These are phyloP conservation scores for Leptosomus discolor DNA, from an alignment of 2,113 vertebrate species.

Conservation along the genomic window DNA sequence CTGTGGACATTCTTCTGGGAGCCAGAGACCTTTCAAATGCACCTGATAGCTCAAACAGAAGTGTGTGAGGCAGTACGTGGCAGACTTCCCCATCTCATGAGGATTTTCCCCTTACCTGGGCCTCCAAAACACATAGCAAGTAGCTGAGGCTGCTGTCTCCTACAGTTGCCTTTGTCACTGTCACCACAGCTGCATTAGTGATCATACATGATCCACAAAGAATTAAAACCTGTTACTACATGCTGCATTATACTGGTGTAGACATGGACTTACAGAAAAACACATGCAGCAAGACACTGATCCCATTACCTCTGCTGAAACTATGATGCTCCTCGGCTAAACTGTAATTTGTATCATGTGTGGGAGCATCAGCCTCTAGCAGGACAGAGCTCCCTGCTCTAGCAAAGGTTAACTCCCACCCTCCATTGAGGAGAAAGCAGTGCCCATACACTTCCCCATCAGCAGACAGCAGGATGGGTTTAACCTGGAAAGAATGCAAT, in stretches of 20 bases:
- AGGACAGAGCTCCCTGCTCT: not conserved
- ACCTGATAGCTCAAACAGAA: not conserved
- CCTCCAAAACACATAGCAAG: not conserved
- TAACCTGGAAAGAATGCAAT: not conserved
- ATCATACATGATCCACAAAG: not conserved
- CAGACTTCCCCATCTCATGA: not conserved
- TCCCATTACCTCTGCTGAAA: not conserved
- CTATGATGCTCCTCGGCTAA: not conserved
- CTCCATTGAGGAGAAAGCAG: not conserved
- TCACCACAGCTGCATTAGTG: not conserved
- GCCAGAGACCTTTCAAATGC: not conserved
- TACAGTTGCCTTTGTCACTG: not conserved
- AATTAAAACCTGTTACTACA: not conserved
- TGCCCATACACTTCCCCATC: accelerated
- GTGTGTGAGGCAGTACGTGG: accelerated
- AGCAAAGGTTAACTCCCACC: not conserved
- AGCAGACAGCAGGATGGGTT: not conserved
- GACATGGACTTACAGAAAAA: not conserved
- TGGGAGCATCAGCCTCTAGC: not conserved
- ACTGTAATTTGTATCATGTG: not conserved
- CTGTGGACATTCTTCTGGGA: not conserved
- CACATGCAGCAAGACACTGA: not conserved
- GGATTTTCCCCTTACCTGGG: not conserved
- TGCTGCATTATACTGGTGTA: not conserved
- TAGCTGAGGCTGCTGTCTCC: not conserved